A percentile compares a stretch with the other conserved stretches of the same genome.
Evolutionary conservation across 2,888 invertebrate species (phyloP).

Genomic region (Chrysodeixis includens): DNA sequence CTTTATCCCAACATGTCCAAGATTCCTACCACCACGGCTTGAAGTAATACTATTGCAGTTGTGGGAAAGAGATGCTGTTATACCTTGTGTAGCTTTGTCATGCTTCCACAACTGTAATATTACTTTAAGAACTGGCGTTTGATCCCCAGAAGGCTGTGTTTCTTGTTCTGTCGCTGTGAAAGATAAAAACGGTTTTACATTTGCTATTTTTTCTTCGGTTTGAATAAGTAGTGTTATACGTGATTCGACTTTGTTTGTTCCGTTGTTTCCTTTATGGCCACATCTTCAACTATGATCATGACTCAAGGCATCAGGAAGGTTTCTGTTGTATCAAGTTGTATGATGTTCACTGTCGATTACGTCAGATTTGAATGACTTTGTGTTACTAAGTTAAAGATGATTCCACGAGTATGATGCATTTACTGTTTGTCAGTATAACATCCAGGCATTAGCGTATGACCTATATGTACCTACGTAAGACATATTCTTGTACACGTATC

Average conservation of each 20-base stretch:
- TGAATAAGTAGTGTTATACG: background rate
- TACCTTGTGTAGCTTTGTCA: too few species aligned
- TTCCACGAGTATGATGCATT: too few species aligned
- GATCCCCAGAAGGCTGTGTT: background rate
- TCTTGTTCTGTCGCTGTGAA: background rate
- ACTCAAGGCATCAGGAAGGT: background rate
- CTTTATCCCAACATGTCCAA: background rate
- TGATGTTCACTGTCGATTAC: too few species aligned
- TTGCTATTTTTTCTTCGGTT: background rate
- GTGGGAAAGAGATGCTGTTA: too few species aligned
- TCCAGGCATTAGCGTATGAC: background rate
- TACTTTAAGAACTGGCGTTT: too few species aligned
- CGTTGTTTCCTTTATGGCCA: background rate
- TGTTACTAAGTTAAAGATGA: too few species aligned
- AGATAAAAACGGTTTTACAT: background rate
- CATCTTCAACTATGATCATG: background rate
- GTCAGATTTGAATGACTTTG: too few species aligned
- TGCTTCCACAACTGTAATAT: too few species aligned
- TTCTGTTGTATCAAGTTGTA: too few species aligned
- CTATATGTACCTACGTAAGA: background rate
- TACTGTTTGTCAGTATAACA: too few species aligned
- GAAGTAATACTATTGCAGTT: too few species aligned
- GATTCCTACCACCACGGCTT: too few species aligned
- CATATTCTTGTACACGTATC: conserved; percentile 18
- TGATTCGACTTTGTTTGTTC: background rate